Percentiles rank a stretch among this genome's conserved stretches.
Evolutionary conservation across 2,113 vertebrate species (phyloP).

Genomic region (Paradisaea rubra): DNA sequence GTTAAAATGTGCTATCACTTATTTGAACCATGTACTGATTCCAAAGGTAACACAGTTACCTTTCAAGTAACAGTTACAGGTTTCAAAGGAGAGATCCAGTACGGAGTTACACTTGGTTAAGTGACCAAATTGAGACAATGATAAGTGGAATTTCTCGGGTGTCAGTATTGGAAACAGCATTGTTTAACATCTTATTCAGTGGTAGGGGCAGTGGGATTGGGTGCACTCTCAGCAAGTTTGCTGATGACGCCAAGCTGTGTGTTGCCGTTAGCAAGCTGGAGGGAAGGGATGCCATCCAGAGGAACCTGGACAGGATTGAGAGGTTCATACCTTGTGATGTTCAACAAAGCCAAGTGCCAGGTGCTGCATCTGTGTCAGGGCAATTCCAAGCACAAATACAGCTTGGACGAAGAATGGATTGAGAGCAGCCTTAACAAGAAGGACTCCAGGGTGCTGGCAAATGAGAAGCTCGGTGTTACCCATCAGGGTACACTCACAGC

Average conservation of each 20-base stretch:
- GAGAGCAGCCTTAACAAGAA: not conserved
- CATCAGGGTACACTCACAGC: not conserved
- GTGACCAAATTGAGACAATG: not conserved
- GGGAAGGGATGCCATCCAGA: not conserved
- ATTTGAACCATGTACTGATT: not conserved
- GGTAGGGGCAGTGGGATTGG: not conserved
- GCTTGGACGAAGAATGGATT: not conserved
- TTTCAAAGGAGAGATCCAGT: not conserved
- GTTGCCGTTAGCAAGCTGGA: not conserved
- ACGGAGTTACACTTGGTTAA: not conserved
- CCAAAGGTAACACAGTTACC: not conserved
- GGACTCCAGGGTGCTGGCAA: accelerated
- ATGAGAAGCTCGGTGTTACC: not conserved
- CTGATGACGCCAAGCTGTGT: not conserved
- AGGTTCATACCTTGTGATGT: accelerated
- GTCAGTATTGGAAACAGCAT: not conserved
- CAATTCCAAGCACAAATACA: not conserved
- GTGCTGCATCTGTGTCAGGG: accelerated
- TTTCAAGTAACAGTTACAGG: not conserved
- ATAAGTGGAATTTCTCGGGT: not conserved
- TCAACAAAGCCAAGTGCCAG: not conserved
- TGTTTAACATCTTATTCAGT: not conserved
- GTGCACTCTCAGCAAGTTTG: not conserved
- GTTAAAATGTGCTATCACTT: not conserved
- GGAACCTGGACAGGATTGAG: not conserved